Percentiles rank a stretch among this genome's conserved stretches.
phyloP scores from a whole-genome alignment of 2,113 vertebrate genomes.

The Phyllostomus hastatus region DNA sequence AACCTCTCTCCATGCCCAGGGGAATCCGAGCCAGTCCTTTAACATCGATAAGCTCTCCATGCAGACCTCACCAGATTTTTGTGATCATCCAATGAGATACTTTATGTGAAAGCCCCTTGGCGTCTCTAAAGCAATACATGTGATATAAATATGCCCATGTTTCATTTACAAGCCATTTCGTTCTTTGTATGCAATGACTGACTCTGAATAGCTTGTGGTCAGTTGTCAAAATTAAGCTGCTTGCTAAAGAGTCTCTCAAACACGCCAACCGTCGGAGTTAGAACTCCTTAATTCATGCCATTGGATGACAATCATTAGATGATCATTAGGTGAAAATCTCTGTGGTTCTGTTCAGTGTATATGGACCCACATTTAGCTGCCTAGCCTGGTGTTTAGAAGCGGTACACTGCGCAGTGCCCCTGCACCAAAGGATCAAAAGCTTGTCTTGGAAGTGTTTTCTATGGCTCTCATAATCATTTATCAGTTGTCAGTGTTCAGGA shows the following conservation, averaged over 20 bases:
- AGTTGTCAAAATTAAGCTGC: not conserved
- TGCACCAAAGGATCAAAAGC: not conserved
- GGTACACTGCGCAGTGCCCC: not conserved
- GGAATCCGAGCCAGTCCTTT: not conserved
- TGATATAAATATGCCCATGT: not conserved
- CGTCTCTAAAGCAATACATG: not conserved
- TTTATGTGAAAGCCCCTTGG: not conserved
- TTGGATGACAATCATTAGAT: not conserved
- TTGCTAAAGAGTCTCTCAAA: not conserved
- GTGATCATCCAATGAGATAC: not conserved
- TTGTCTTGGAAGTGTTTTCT: not conserved
- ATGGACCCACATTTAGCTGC: not conserved
- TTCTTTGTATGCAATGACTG: not conserved
- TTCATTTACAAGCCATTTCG: not conserved
- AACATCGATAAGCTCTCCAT: not conserved
- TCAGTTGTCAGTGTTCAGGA: not conserved
- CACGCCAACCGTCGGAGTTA: not conserved
- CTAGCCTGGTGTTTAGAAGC: not conserved
- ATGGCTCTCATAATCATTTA: not conserved
- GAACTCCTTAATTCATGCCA: not conserved
- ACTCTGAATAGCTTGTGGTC: not conserved
- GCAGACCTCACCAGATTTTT: not conserved
- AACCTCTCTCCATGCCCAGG: not conserved
- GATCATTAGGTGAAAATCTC: not conserved
- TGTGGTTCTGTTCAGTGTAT: not conserved